These are phyloP conservation scores for Siderastrea radians DNA, from an alignment of 92 coral and sea anemone species.

Conservation along the genomic window DNA sequence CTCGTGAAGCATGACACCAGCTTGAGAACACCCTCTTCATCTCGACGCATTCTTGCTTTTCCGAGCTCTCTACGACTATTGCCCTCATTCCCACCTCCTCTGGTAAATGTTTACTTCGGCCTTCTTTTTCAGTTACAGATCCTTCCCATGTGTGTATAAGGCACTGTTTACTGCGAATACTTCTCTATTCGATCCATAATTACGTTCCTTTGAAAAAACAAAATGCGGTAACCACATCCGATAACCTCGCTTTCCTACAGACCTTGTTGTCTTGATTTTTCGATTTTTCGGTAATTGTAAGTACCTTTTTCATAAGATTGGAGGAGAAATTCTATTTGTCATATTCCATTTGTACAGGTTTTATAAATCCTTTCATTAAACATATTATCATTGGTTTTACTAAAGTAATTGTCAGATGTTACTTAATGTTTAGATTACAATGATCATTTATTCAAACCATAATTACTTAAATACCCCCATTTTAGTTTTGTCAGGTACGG, in stretches of 20 bases:
- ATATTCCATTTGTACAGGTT: neutral
- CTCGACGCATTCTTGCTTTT: slow-evolving; percentile 50
- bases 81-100: slow-evolving; percentile 38
- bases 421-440: neutral
- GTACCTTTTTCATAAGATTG: neutral
- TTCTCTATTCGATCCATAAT: too few species aligned
- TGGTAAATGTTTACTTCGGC: too few species aligned
- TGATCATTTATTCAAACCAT: neutral
- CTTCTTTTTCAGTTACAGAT: too few species aligned
- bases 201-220: too few species aligned
- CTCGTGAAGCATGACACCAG: slow-evolving; percentile 33
- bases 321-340: neutral
- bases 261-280: neutral
- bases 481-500: neutral
- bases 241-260: too few species aligned
- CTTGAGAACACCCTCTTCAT: slow-evolving; percentile 62
- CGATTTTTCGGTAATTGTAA: neutral
- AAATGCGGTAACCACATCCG: neutral
- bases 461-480: neutral
- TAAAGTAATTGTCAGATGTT: slow-evolving; percentile 1
- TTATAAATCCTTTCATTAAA: neutral
- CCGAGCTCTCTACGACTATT: slow-evolving; percentile 39
- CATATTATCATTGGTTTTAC: neutral
- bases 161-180: too few species aligned
- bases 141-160: too few species aligned